phyloP scores from a whole-genome alignment of 1,140 invertebrate genomes.

The Drosophila serrata region DNA sequence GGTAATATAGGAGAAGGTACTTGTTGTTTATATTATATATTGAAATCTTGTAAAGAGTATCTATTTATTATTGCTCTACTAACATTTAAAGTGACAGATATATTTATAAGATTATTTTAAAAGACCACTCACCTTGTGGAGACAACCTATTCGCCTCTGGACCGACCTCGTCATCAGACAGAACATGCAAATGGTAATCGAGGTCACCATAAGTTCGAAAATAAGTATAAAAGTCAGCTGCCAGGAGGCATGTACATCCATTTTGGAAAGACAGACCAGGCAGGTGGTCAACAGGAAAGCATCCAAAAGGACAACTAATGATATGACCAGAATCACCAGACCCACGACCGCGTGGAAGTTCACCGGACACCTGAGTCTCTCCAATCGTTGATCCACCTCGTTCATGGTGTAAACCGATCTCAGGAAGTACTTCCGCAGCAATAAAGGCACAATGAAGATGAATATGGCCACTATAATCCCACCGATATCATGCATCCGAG shows the following conservation, averaged over 20 bases:
- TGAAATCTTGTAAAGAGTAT: not conserved
- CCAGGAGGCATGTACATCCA: slow-evolving; percentile 53
- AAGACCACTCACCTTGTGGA: slow-evolving; percentile 46
- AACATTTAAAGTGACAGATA: no score
- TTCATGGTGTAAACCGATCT: slow-evolving; percentile 22
- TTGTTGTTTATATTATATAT: not conserved
- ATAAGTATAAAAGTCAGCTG: slow-evolving; percentile 47
- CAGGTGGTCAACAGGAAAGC: slow-evolving; percentile 28
- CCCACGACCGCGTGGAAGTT: slow-evolving; percentile 29
- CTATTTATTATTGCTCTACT: no score
- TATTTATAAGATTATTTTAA: no score
- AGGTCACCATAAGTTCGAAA: slow-evolving; percentile 49
- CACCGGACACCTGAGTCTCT: slow-evolving; percentile 4
- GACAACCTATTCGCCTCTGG: slow-evolving; percentile 26
- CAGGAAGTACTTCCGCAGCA: slow-evolving; percentile 43
- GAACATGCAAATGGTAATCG: slow-evolving; percentile 58
- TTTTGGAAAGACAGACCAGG: slow-evolving; percentile 44
- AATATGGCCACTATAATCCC: slow-evolving; percentile 52
- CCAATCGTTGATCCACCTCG: slow-evolving; percentile 31
- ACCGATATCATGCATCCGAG: slow-evolving; percentile 41
- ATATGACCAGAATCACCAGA: slow-evolving; percentile 10
- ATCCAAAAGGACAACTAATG: not conserved
- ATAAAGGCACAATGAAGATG: slow-evolving; percentile 53
- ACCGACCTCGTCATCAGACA: slow-evolving; percentile 51
- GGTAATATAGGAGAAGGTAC: no score